phyloP scores from a whole-genome alignment of 1,140 invertebrate genomes.

The Lutraria rhynchaena region DNA sequence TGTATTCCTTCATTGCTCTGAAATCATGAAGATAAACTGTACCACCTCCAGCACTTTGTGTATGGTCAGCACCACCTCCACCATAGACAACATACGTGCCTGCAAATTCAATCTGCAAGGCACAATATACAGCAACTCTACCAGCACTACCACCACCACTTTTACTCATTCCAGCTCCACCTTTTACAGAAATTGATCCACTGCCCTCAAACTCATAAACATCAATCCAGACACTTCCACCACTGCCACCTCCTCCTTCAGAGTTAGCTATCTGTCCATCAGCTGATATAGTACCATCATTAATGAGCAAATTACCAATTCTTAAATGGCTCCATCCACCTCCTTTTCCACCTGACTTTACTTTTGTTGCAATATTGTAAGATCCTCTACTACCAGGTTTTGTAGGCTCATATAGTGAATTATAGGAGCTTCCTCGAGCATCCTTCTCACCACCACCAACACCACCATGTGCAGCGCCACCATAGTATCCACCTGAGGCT shows the following conservation, averaged over 20 bases:
- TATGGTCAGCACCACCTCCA: conserved; percentile 55
- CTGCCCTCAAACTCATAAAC: conserved; percentile 70
- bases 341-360: conserved; percentile 16
- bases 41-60: conserved; percentile 67
- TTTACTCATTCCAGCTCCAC: conserved; percentile 62
- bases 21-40: conserved; percentile 74
- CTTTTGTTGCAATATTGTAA: neutral
- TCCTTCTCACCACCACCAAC: neutral
- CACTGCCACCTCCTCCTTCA: conserved; percentile 19
- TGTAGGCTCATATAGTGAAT: conserved; percentile 21
- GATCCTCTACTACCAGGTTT: conserved; percentile 19
- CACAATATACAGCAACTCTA: conserved; percentile 68
- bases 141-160: conserved; percentile 72
- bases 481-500: conserved; percentile 19
- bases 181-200: conserved; percentile 67
- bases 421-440: conserved; percentile 7
- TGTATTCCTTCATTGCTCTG: conserved; percentile 55
- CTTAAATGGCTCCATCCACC: conserved; percentile 9
- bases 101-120: conserved; percentile 62
- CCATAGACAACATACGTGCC: conserved; percentile 68
- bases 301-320: conserved; percentile 12
- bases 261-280: conserved; percentile 16
- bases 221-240: conserved; percentile 59
- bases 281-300: conserved; percentile 34
- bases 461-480: conserved; percentile 14